A percentile compares a stretch with the other conserved stretches of the same genome.
These are phyloP conservation scores for Anisognathus igniventris DNA, from an alignment of 2,797 vertebrate species.

Conservation along the genomic window DNA sequence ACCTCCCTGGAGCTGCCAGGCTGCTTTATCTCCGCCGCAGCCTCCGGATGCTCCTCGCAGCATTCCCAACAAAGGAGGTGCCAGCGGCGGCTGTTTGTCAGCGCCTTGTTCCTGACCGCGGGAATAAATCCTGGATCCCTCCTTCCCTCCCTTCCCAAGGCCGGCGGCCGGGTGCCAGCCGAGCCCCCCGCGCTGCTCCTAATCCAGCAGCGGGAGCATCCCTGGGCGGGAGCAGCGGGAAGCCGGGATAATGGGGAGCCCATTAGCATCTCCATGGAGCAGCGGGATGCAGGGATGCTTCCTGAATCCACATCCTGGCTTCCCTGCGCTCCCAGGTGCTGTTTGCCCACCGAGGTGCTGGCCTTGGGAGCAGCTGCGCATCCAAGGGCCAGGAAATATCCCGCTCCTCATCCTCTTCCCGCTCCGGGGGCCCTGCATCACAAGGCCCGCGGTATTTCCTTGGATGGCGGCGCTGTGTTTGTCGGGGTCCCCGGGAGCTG, in stretches of 20 bases:
- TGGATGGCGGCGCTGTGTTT: conserved; percentile 78
- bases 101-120: background rate
- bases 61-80: background rate
- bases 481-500: conserved; percentile 85
- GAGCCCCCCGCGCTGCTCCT: background rate
- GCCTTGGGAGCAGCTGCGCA: conserved; percentile 80
- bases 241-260: background rate
- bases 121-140: conserved; percentile 16
- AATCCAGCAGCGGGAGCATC: background rate
- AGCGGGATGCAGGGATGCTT: conserved; percentile 71
- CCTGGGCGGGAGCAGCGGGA: background rate
- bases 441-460: conserved; percentile 82
- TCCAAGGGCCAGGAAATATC: conserved; percentile 80
- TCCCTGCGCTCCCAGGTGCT: conserved; percentile 84
- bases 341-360: conserved; percentile 92
- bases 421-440: conserved; percentile 84
- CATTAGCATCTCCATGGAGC: conserved; percentile 53
- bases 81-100: background rate
- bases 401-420: conserved; percentile 22
- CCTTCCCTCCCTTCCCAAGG: background rate
- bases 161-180: background rate
- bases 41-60: background rate
- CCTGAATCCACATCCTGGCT: conserved; percentile 82
- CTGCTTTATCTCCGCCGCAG: conserved; percentile 11
- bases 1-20: background rate